Base-by-base conservation (phyloP, 1,140 invertebrate genomes). In the Panonychus citri region DNA sequence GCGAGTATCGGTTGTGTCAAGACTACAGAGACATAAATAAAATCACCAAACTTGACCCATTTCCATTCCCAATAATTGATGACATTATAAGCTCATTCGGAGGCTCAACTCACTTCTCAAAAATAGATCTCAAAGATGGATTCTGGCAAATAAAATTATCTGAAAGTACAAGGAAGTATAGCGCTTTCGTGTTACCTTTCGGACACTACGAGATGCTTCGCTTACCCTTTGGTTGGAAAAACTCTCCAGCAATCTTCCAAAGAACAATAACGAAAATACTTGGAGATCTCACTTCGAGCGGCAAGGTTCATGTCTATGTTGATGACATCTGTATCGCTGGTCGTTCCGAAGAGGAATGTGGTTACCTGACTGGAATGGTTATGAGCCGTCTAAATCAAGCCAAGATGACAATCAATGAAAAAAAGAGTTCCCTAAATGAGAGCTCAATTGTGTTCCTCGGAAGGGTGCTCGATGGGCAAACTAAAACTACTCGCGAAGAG, bases 1-100 rank as follows among this genome's bases (percentile, higher is more conserved):
- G 51, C 26, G 30, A 53, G 7, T 53, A 8, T 13, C 25, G 26
- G 12, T 12, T 30, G 7, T 53, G 51, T 34, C 10, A 27, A 5
- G 53, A 59, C 37, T 59, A 43, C 27, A 19, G 30, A 3, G 15
- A 7, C 19, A 15, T 59, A 13, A 59, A 59, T 27, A 43, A 34
- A n/a, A 17, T 50, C 3, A 59, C 56, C 27, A 12, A 48, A 51
- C 3, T 3, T 25, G 46, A 58, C 37, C 40, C 15, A n/a, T 57
- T 50, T 30, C 48, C 25, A 8, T 13, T 57, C 19, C 55, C 37
- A 57, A n/a, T 27, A 28, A 53, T 53, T 28, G 51, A 53, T 34
- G 51, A 53, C 19, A 53, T 53, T 21, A 53, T 53, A 10, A 53
- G 26, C 17, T 17, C 12, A 27, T 21, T 53, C 15, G 30, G 51